phyloP scores from a whole-genome alignment of 2,888 invertebrate species.

The Heliconius sara region DNA sequence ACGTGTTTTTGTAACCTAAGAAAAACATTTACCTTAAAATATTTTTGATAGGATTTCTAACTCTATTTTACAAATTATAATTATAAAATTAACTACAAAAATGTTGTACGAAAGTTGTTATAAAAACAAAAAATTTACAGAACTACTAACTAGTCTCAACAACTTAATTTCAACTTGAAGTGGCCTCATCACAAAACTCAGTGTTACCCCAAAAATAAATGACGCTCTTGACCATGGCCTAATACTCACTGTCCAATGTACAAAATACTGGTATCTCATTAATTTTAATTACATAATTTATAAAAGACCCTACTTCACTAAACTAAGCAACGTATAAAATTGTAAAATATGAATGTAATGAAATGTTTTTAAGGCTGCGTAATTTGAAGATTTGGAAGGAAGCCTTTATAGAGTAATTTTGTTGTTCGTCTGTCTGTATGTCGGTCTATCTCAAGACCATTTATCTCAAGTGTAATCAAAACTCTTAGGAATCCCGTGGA shows the following conservation, averaged over 20 bases:
- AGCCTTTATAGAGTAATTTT: no score
- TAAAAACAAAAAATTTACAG: neutral
- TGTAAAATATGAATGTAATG: no score
- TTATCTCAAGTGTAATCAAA: no score
- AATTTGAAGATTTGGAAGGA: no score
- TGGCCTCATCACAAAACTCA: slow-evolving; percentile 14
- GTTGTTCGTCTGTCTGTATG: no score
- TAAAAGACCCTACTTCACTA: neutral
- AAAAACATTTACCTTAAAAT: no score
- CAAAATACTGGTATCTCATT: slow-evolving; percentile 6
- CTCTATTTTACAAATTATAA: neutral
- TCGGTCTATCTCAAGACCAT: no score
- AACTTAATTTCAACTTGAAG: slow-evolving; percentile 6
- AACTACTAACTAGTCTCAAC: slow-evolving; percentile 1
- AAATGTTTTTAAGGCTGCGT: no score
- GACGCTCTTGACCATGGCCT: slow-evolving; percentile 12
- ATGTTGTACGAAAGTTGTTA: neutral
- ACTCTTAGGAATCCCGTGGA: no score
- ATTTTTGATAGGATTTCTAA: no score
- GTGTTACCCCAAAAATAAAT: slow-evolving; percentile 12
- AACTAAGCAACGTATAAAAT: neutral
- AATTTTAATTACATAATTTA: slow-evolving; percentile 11
- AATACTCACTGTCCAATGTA: neutral
- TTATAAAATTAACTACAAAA: neutral
- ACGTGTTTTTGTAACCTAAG: no score